Evolutionary conservation across 2,113 vertebrate genomes (phyloP).

Genomic region (Okapia johnstoni): DNA sequence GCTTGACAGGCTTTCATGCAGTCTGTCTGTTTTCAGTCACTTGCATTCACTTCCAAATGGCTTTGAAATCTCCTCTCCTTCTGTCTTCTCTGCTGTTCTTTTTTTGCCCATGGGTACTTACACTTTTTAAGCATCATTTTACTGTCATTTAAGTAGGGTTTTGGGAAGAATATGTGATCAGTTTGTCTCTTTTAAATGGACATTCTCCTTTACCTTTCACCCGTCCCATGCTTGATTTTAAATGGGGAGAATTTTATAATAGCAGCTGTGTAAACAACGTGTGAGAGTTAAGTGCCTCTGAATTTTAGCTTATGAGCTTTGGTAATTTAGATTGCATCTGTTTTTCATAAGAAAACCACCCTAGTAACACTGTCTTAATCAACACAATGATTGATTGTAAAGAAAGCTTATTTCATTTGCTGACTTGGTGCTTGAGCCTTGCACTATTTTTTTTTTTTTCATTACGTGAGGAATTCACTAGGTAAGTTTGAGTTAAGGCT

Average conservation of each 20-base stretch:
- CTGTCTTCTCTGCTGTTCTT: not conserved
- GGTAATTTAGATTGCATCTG: not conserved
- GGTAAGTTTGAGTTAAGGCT: not conserved
- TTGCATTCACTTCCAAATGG: not conserved
- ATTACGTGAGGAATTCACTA: not conserved
- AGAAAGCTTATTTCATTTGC: not conserved
- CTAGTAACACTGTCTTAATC: not conserved
- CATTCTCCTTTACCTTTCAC: not conserved
- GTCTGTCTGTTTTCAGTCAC: not conserved
- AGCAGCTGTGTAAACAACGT: conserved; percentile 37
- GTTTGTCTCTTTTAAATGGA: not conserved
- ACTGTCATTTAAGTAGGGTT: not conserved
- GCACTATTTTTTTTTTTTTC: not conserved
- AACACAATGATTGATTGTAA: not conserved
- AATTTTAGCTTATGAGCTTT: conserved; percentile 12
- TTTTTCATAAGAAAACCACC: conserved; percentile 4
- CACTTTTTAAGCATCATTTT: not conserved
- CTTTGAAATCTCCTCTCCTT: not conserved
- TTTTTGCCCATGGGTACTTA: not conserved
- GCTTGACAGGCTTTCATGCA: not conserved
- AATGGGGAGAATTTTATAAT: not conserved
- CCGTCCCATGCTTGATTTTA: not conserved
- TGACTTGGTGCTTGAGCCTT: not conserved
- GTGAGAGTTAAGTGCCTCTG: not conserved
- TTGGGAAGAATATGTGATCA: not conserved